phyloP scores from a whole-genome alignment of 2,888 invertebrate genomes.

The Tipula confusa region DNA sequence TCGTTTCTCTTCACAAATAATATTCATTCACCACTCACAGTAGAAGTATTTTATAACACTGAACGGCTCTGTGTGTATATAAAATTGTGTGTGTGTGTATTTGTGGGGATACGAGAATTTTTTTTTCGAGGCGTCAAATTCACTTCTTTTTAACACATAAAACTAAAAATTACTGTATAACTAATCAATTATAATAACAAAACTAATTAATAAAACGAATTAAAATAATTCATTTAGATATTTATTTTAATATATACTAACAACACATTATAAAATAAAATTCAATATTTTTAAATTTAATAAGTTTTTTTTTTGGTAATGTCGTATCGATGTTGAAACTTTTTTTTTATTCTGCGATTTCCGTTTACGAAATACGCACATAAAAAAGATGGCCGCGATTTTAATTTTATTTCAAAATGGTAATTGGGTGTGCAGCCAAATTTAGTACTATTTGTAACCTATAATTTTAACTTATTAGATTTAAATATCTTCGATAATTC shows the following conservation, averaged over 20 bases:
- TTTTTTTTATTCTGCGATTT: not conserved
- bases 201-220: not conserved
- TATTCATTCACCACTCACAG: conserved; percentile 25
- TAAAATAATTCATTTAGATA: not conserved
- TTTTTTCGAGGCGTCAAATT: not conserved
- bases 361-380: conserved; percentile 20
- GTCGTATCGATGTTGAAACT: conserved; percentile 25
- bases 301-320: not conserved
- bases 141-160: conserved; percentile 5
- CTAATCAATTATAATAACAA: not conserved
- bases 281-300: not conserved
- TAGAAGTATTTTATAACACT: conserved; percentile 3
- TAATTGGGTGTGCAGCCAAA: not conserved
- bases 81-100: not conserved
- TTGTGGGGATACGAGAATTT: conserved; percentile 3
- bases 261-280: not conserved
- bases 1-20: conserved; percentile 3
- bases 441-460: not conserved
- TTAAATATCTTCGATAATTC: too few relatives aligned
- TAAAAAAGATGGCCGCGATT: not conserved
- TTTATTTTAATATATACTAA: not conserved
- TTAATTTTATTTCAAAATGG: not conserved
- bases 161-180: not conserved
- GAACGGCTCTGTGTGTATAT: not conserved
- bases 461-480: too few relatives aligned